Conservation (phyloP, 2,888 invertebrate species). For the Drosophila neutralis region DNA sequence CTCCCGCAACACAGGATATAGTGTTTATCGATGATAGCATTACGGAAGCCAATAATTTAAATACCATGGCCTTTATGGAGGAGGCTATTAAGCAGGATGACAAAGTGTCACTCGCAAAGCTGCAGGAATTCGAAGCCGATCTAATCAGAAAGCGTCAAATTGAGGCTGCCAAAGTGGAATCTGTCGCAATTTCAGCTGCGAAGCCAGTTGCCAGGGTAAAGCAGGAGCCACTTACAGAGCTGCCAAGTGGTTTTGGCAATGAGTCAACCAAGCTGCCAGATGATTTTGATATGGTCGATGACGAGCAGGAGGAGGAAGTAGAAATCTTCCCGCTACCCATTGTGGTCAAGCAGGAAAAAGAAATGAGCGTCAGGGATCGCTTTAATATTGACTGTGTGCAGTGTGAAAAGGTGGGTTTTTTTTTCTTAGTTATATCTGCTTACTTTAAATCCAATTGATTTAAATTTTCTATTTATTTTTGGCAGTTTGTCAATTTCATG, state of each 20-base stretch:
- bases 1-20: constrained; percentile 82
- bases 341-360: constrained; percentile 54
- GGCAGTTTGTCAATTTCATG: constrained; percentile 78
- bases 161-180: constrained; percentile 20
- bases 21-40: constrained; percentile 80
- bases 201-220: constrained; percentile 23
- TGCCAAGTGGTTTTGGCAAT: constrained; percentile 44
- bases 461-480: background rate
- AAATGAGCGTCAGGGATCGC: constrained; percentile 52
- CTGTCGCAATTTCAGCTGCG: background rate
- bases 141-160: constrained; percentile 56
- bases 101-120: constrained; percentile 55
- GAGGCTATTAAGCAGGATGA: constrained; percentile 66
- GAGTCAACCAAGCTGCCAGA: constrained; percentile 63
- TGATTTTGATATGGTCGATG: constrained; percentile 56
- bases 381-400: constrained; percentile 72
- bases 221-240: constrained; percentile 54
- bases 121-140: constrained; percentile 70
- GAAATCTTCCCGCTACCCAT: constrained; percentile 71
- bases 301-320: constrained; percentile 47
- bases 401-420: constrained; percentile 67
- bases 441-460: background rate
- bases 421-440: background rate
- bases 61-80: constrained; percentile 76
- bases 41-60: constrained; percentile 44